Conservation (phyloP, 1,140 invertebrate species). For the Heterodera schachtii region DNA sequence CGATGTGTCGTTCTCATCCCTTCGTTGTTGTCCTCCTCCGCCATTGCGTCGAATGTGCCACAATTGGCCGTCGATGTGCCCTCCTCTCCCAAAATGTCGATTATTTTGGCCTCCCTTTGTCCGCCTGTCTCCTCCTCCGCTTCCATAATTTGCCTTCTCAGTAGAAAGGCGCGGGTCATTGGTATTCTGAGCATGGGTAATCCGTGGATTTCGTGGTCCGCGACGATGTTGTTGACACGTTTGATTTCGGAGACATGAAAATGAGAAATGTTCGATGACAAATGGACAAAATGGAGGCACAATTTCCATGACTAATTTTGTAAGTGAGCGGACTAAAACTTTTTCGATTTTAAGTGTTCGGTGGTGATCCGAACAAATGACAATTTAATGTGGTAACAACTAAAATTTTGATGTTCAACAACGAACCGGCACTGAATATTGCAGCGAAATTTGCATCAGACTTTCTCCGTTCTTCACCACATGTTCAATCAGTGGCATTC, state of each 20-base stretch:
- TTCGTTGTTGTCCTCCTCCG: background rate
- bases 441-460: constrained; percentile 25
- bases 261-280: background rate
- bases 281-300: background rate
- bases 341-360: too few species aligned
- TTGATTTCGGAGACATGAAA: constrained; percentile 48
- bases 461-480: constrained; percentile 25
- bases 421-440: constrained; percentile 22
- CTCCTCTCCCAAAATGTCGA: background rate
- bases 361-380: too few species aligned
- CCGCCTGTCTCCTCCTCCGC: background rate
- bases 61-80: background rate
- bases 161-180: constrained; percentile 34
- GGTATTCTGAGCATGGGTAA: constrained; percentile 40
- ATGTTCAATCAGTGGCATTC: constrained; percentile 19
- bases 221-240: constrained; percentile 43
- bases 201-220: constrained; percentile 41
- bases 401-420: background rate
- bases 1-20: background rate
- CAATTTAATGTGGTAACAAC: background rate
- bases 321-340: too few species aligned
- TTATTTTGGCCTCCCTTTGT: background rate
- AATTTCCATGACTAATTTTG: background rate
- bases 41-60: background rate
- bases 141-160: constrained; percentile 26